These are phyloP conservation scores for Holocentrus rufus DNA, from an alignment of 2,797 vertebrate species.

Conservation along the genomic window DNA sequence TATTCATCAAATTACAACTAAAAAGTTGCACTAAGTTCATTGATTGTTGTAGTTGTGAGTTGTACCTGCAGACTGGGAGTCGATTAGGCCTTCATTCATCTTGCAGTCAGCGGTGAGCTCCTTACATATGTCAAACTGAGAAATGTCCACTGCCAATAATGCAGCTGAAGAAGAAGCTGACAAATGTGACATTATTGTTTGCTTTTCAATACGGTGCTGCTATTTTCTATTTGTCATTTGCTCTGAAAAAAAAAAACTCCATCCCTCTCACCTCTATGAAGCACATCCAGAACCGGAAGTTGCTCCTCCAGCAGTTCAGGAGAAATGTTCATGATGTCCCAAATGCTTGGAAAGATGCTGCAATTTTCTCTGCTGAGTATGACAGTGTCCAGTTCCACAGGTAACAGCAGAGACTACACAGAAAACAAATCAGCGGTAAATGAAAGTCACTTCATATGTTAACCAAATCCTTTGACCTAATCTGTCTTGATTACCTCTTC, in stretches of 20 bases:
- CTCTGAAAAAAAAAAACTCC: not conserved
- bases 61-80: conserved; percentile 65
- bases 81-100: conserved; percentile 8
- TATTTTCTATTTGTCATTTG: not conserved
- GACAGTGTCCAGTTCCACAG: conserved; percentile 68
- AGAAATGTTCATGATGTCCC: conserved; percentile 66
- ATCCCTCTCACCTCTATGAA: conserved; percentile 76
- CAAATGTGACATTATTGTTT: conserved; percentile 1
- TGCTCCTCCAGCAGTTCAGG: conserved; percentile 74
- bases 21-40: not conserved
- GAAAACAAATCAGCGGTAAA: conserved; percentile 24
- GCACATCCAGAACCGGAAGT: conserved; percentile 66
- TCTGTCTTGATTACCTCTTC: conserved; percentile 80
- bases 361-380: conserved; percentile 44
- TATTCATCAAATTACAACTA: not conserved
- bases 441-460: not conserved
- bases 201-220: not conserved
- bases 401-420: conserved; percentile 82
- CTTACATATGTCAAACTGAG: conserved; percentile 52
- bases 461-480: not conserved
- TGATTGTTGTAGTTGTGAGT: not conserved
- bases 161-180: conserved; percentile 40
- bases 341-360: conserved; percentile 62
- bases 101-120: conserved; percentile 7
- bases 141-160: conserved; percentile 44